phyloP scores from a whole-genome alignment of 2,797 vertebrate species.

The Lophius americanus region DNA sequence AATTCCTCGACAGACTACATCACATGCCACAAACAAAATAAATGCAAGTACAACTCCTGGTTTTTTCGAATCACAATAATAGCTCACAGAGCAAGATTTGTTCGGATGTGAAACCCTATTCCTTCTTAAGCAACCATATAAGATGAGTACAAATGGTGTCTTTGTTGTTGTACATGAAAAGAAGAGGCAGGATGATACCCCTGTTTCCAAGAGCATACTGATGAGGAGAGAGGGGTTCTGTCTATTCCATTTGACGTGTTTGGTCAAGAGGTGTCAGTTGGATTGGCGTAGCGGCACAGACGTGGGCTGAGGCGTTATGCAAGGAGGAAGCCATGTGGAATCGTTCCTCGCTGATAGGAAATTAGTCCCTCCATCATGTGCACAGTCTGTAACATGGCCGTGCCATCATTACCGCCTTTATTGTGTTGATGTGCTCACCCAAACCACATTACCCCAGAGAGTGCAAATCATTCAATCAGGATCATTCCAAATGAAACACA shows the following conservation, averaged over 20 bases:
- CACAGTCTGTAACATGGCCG: conserved; percentile 33
- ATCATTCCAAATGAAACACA: conserved; percentile 51
- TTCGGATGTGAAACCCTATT: conserved; percentile 55
- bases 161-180: conserved; percentile 72
- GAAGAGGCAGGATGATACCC: conserved; percentile 53
- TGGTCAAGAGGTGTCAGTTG: conserved; percentile 69
- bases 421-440: conserved; percentile 24
- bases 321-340: conserved; percentile 70
- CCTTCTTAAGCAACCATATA: conserved; percentile 63
- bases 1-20: conserved; percentile 21
- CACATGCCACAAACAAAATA: conserved; percentile 22
- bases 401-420: conserved; percentile 58
- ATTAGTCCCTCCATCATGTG: conserved; percentile 72
- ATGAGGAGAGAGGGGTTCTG: conserved; percentile 66
- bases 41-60: conserved; percentile 4
- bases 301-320: conserved; percentile 52
- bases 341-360: conserved; percentile 65
- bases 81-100: conserved; percentile 40
- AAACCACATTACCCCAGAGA: conserved; percentile 38
- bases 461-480: conserved; percentile 64
- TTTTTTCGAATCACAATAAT: conserved; percentile 23
- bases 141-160: conserved; percentile 64
- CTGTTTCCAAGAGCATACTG: conserved; percentile 59
- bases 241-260: conserved; percentile 63
- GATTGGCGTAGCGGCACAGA: conserved; percentile 70